Base-by-base conservation (phyloP, 2,888 invertebrate genomes). In the Brenthis daphne region DNA sequence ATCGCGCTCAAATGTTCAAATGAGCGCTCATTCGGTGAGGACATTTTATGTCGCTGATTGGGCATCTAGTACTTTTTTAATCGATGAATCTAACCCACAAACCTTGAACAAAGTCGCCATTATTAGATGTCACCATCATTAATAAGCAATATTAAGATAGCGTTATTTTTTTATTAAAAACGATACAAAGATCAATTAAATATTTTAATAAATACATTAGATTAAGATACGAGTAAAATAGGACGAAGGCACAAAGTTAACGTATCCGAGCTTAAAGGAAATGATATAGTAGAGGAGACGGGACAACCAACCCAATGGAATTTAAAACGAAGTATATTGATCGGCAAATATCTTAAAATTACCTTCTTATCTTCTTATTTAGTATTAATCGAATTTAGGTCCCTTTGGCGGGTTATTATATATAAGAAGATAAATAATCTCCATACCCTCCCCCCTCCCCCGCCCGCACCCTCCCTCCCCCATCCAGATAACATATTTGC, bases 201-300 rank as follows among this genome's bases (percentile, higher is more conserved):
- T 24, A 12, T 57, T 53, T 67, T 57, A 63, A 53, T 33, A 14
- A 56, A 69, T 67, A 72, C 58, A 53, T 67, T 54, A 68, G 29
- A 54, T 66, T 64, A 65, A 67, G 43, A 58, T 61, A 69, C 48
- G 47, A 69, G 56, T 68, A 60, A 64, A 57, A 63, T 65, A 69
- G 58, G 69, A 68, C 66, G 50, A 73, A 73, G 73, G 73, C 73
- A 73, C 73, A 72, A 55, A 71, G 68, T 71, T 56, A 73, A 73
- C 67, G 58, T 73, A 67, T 71, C 53, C 66, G 67, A 73, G 71
- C 67, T 65, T 71, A 64, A 69, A 12, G 29, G 51, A 68, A 67
- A 60, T 24, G 16, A 67, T 58, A 54, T 20, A 55, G 13, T 29
- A 61, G 51, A 43, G 60, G 48, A 53, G 60, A 60, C 67, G 55